Base-by-base conservation (phyloP, 2,113 vertebrate species). In the Scopus umbretta region DNA sequence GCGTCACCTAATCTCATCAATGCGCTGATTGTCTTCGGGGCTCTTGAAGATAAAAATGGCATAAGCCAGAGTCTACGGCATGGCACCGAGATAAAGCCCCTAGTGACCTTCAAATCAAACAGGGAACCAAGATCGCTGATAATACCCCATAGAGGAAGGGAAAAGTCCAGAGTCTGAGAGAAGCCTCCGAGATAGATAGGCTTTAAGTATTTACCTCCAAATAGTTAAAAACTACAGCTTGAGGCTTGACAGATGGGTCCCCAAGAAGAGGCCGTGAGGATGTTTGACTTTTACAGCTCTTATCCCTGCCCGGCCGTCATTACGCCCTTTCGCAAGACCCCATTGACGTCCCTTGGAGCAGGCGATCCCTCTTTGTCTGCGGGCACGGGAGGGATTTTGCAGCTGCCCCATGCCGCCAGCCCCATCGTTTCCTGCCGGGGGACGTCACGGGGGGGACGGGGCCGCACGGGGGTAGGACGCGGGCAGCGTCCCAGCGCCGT, bases 1-100 rank as follows among this genome's bases (percentile, higher is more conserved):
- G 34, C 56, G 52, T 63, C 66, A 83, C 95, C 94, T 98, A 98
- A 98, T 98, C 98, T 97, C 97, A 93, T 98, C 98, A 97, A 97
- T 97, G 97, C 91, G 50, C 96, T 70, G 71, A 98, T 98, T 98
- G 97, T 98, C 95, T 97, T 96, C 53, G 1, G 78, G 90, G 85
- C 96, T 95, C 97, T 92, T 95, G 92, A 86, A 97, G 97, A 97
- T 97, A 97, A 97, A 95, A 86, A 91, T 97, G 97, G 96, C 94
- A 97, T 92, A 94, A 97, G 85, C 61, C 95, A 95, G 94, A 96
- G 93, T 94, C 94, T 36, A 87, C 32, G 10, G 95, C 97, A 87
- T 70, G 96, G 95, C 96, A 94, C 95, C 13, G 4, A 96, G 98
- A 98, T 98, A 98, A 98, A 96, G 94, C 80, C 88, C 92, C 0